Evolutionary conservation across 53 echinoderm and acorn worm species (phyloP).

Genomic region (Zoroaster sp.): DNA sequence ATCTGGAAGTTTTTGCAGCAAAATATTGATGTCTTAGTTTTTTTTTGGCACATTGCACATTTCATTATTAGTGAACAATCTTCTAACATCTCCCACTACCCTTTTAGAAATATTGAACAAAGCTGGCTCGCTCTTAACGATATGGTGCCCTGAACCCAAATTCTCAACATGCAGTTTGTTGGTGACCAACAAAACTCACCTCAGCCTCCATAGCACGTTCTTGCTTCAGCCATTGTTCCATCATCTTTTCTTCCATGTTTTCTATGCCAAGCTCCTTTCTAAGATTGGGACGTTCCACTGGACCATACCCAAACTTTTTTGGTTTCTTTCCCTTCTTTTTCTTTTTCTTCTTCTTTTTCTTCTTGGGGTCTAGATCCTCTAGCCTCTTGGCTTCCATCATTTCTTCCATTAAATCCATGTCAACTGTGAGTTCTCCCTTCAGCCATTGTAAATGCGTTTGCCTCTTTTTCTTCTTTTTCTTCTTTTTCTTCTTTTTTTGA

Average conservation of each 20-base stretch:
- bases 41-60: no score
- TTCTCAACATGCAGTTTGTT: no score
- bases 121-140: no score
- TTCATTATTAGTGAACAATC: no score
- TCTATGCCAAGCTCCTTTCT: not conserved
- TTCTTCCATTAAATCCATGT: constrained; percentile 9
- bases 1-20: no score
- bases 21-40: no score
- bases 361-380: not conserved
- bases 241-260: not conserved
- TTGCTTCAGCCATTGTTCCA: not conserved
- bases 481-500: not conserved
- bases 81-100: no score
- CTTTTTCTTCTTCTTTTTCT: not conserved
- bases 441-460: not conserved
- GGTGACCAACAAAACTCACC: not conserved
- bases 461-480: not conserved
- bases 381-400: not conserved
- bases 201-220: not conserved
- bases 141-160: no score
- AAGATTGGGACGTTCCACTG: not conserved
- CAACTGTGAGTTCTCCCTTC: not conserved
- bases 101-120: no score
- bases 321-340: not conserved
- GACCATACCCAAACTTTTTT: not conserved